Evolutionary conservation across 2,888 invertebrate genomes (phyloP), one percentile per base, ranked within the genome.

Genomic region (Brachyptera putata): DNA sequence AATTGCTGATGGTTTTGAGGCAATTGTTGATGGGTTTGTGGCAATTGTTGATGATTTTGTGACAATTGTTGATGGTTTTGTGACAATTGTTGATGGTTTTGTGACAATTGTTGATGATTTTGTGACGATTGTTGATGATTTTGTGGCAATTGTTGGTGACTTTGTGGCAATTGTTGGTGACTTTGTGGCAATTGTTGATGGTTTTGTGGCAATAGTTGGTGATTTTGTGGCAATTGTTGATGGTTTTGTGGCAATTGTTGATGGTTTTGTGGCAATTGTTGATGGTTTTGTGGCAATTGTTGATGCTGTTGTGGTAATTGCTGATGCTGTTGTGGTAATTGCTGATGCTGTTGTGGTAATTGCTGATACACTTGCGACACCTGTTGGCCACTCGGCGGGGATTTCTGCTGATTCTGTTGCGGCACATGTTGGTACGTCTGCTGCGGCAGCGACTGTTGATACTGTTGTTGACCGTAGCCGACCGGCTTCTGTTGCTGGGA

Each of bases 211-310:
- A 16, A 22, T 14, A 21, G 36, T 30, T 22, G 26, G 25, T 25
- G 16, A n/a, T 30, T 36, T 24, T 46, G 53, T 61, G n/a, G n/a
- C n/a, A 9, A 36, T 34, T 14, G 18, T 16, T n/a, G 13, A 4
- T 25, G 9, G 67, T 67, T 64, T 70, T 73, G 18, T 74, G 74
- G 63, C 65, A 73, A 63, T 67, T 70, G 69, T 58, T 62, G 62
- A 26, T 65, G 63, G n/a, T n/a, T n/a, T 53, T 65, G 66, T 4
- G 18, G 3, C n/a, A 3, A 5, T 2, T 69, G 37, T 70, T 53
- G 73, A 74, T 68, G 71, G 70, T 56, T 72, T 73, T 7, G 72
- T 68, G n/a, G n/a, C n/a, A n/a, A n/a, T n/a, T n/a, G n/a, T n/a
- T n/a, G n/a, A n/a, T n/a, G n/a, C n/a, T n/a, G n/a, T 24, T 46